phyloP scores from a whole-genome alignment of 2,113 vertebrate genomes.

The Noctilio leporinus region DNA sequence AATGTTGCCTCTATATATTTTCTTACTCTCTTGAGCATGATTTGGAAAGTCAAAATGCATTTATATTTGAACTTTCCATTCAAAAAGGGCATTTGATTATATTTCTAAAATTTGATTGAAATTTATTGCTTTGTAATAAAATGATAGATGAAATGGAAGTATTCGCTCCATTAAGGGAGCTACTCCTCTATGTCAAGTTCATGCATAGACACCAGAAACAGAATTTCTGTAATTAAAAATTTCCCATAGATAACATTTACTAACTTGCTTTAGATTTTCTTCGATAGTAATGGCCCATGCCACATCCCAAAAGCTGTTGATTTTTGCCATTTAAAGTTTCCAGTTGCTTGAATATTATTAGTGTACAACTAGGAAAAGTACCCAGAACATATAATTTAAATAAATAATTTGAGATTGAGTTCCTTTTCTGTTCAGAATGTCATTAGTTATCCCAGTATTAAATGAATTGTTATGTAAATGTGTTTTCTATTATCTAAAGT shows the following conservation, averaged over 20 bases:
- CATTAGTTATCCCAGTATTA: neutral
- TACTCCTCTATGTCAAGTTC: neutral
- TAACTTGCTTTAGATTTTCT: neutral
- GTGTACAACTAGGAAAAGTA: neutral
- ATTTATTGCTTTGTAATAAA: neutral
- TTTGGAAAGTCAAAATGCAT: neutral
- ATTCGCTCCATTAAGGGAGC: neutral
- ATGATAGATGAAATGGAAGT: neutral
- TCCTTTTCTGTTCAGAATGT: neutral
- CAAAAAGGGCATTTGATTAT: neutral
- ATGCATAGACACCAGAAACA: neutral
- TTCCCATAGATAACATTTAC: neutral
- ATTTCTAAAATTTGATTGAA: neutral
- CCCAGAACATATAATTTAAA: neutral
- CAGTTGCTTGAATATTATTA: neutral
- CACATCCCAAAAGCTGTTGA: neutral
- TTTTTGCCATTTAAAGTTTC: slow-evolving; percentile 5
- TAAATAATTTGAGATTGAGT: neutral
- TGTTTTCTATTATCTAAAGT: neutral
- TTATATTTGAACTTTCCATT: neutral
- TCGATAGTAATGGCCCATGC: neutral
- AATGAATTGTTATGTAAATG: neutral
- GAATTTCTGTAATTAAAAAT: neutral
- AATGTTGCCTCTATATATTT: neutral
- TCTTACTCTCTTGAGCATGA: neutral